phyloP scores from a whole-genome alignment of 2,888 invertebrate species.

The Drosophila eohydei region DNA sequence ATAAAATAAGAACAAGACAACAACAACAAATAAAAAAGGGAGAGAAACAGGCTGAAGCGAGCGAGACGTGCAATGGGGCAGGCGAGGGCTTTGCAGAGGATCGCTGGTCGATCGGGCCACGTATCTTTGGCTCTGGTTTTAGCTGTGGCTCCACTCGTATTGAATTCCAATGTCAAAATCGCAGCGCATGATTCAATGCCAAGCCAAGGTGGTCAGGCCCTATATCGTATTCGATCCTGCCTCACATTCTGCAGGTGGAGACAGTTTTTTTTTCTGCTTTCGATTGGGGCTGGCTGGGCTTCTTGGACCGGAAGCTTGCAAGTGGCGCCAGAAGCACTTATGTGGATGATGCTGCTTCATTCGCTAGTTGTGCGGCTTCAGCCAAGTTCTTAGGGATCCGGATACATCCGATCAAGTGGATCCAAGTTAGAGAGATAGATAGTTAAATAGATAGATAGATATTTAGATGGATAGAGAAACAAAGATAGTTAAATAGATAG shows the following conservation, averaged over 20 bases:
- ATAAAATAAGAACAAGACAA: constrained; percentile 27
- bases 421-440: not conserved
- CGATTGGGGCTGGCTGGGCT: constrained; percentile 28
- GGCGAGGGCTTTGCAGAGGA: constrained; percentile 38
- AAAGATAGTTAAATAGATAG: no score
- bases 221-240: constrained; percentile 52
- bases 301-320: constrained; percentile 51
- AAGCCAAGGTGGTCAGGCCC: constrained; percentile 55
- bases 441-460: not conserved
- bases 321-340: constrained; percentile 51
- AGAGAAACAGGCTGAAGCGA: constrained; percentile 2
- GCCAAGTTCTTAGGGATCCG: constrained; percentile 27
- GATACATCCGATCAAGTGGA: constrained; percentile 13
- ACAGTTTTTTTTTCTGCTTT: constrained; percentile 12
- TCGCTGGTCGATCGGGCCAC: constrained; percentile 30
- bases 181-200: constrained; percentile 73
- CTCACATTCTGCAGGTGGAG: constrained; percentile 51
- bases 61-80: constrained; percentile 17
- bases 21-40: constrained; percentile 5
- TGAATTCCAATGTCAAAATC: constrained; percentile 79
- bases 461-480: no score
- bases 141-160: constrained; percentile 63
- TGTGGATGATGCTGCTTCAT: constrained; percentile 25
- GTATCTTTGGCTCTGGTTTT: constrained; percentile 35
- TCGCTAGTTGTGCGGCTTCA: constrained; percentile 34